Evolutionary conservation across 2,888 invertebrate species (phyloP), one percentile per base, ranked within the genome.

Genomic region (Euclidia mi): DNA sequence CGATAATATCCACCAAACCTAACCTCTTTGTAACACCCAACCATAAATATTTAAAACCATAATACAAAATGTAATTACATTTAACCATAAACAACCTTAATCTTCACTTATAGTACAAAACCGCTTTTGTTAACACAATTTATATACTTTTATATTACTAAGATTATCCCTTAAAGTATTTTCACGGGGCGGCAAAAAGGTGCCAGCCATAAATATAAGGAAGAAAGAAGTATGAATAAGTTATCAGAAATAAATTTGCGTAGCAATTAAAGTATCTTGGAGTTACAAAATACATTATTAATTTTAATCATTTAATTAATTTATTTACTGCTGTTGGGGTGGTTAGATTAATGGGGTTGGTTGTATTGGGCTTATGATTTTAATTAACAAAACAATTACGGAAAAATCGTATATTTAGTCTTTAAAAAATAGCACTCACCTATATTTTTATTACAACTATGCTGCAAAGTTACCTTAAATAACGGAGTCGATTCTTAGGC

Each of bases 161-260:
- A 10, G 11, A 40, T 40, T 20, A 40, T 40, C 20, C 12, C 1
- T 1, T 40, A 20, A 40, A 40, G 20, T 40, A 40, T 40, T 11
- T 9, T 40, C 3, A n/a, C 17, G 17, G 15, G 10, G 9, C 11
- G 20, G 7, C 6, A 11, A 40, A 25, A 1, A 25, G 40, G 20
- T 17, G 40, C 4, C 1, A 2, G 34, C 17, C 9, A 49, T 70
- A 68, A 70, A 64, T 71, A 45, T 46, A 14, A n/a, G 40, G 34
- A 37, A 56, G 47, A 12, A 18, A 41, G 44, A 17, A 34, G 43
- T 44, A 46, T 58, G 45, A 56, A 55, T 43, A 66, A 69, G 35
- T 71, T 66, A 66, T 56, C 53, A 14, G 10, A 41, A 56, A 71
- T 66, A 70, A 71, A 67, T 71, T 70, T 42, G 48, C 11, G 46